Evolutionary conservation across 2,797 vertebrate genomes (phyloP).

Genomic region (Melanotaenia pygmaea): DNA sequence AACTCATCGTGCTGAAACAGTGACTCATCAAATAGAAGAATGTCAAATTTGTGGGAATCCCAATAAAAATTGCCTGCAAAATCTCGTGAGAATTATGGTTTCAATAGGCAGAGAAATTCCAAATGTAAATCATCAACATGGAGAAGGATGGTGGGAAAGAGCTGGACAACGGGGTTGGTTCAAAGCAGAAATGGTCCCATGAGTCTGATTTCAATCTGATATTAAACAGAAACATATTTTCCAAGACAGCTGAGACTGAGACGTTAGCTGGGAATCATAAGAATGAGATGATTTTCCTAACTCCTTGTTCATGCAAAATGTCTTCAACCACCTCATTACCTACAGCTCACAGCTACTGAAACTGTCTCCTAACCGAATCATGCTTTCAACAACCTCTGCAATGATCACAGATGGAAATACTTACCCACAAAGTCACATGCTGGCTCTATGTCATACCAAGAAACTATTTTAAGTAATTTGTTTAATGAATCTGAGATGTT

Average conservation of each 20-base stretch:
- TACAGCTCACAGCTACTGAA: slow-evolving; percentile 11
- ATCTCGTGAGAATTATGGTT: slow-evolving; percentile 26
- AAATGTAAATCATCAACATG: slow-evolving; percentile 36
- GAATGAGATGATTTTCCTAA: neutral
- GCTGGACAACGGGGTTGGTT: slow-evolving; percentile 41
- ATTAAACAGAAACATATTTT: slow-evolving; percentile 62
- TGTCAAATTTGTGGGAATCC: slow-evolving; percentile 12
- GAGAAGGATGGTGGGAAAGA: slow-evolving; percentile 67
- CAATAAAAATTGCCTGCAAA: slow-evolving; percentile 31
- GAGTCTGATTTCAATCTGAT: slow-evolving; percentile 55
- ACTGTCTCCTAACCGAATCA: neutral
- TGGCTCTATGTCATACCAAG: slow-evolving; percentile 13
- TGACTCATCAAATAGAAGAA: slow-evolving; percentile 7
- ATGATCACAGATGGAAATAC: slow-evolving; percentile 11
- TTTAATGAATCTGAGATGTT: slow-evolving; percentile 22
- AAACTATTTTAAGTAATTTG: slow-evolving; percentile 19
- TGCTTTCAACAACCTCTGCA: slow-evolving; percentile 22
- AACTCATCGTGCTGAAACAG: neutral
- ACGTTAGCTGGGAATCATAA: slow-evolving; percentile 41
- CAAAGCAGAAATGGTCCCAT: slow-evolving; percentile 51
- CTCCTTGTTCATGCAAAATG: slow-evolving; percentile 10
- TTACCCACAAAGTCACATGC: slow-evolving; percentile 15
- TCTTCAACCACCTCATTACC: slow-evolving; percentile 16
- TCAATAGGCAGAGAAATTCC: slow-evolving; percentile 37
- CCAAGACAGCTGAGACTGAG: slow-evolving; percentile 33